phyloP scores from a whole-genome alignment of 2,888 invertebrate genomes.

The Apocheima hispidaria region DNA sequence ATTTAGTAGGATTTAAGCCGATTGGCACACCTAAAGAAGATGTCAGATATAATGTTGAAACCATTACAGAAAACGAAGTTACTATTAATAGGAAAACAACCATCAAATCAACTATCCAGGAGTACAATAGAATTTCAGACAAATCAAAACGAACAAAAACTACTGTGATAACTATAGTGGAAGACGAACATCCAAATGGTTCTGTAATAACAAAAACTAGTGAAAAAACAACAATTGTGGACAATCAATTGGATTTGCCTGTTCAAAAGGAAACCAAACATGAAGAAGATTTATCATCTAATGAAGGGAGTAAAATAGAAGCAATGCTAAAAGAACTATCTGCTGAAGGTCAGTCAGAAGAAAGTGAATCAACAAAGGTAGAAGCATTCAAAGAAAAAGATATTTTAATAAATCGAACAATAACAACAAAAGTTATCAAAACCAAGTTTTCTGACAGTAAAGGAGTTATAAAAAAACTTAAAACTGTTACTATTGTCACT shows the following conservation, averaged over 20 bases:
- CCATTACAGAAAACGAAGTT: constrained; percentile 60
- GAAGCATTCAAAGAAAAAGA: constrained; percentile 60
- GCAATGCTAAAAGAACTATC: constrained; percentile 53
- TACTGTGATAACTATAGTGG: constrained; percentile 65
- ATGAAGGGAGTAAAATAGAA: constrained; percentile 50
- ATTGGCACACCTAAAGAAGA: constrained; percentile 60
- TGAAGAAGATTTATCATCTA: constrained; percentile 12
- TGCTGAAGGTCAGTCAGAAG: constrained; percentile 54
- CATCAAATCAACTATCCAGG: constrained; percentile 62
- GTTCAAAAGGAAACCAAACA: constrained; percentile 21
- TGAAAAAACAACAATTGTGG: constrained; percentile 70
- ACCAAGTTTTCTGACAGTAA: constrained; percentile 61
- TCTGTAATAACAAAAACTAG: constrained; percentile 69
- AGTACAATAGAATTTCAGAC: constrained; percentile 53
- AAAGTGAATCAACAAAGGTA: constrained; percentile 54
- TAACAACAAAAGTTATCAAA: constrained; percentile 63
- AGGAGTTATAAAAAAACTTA: constrained; percentile 61
- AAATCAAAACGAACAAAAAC: constrained; percentile 67
- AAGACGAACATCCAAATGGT: constrained; percentile 77
- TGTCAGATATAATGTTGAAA: constrained; percentile 55
- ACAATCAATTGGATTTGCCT: constrained; percentile 54
- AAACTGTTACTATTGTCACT: constrained; percentile 66
- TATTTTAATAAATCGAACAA: constrained; percentile 59
- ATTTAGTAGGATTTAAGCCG: constrained; percentile 56
- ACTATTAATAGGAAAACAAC: constrained; percentile 66